Percentiles rank a stretch among this genome's conserved stretches.
phyloP scores from a whole-genome alignment of 2,888 invertebrate species.

The Drosophila mulleri region DNA sequence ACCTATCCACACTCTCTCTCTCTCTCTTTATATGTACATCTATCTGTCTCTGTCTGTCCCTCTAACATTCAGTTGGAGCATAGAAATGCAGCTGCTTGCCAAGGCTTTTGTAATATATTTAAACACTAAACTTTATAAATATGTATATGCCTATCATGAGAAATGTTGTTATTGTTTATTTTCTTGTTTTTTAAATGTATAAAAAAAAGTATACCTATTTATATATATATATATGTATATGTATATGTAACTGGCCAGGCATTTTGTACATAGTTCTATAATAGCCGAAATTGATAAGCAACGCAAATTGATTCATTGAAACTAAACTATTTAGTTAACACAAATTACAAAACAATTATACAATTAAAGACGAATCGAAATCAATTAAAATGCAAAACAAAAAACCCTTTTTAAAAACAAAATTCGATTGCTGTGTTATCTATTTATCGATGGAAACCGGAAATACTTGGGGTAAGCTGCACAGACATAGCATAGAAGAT shows the following conservation, averaged over 20 bases:
- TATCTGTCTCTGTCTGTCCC: constrained; percentile 20
- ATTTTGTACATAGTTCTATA: constrained; percentile 71
- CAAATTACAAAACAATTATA: constrained; percentile 76
- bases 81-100: constrained; percentile 65
- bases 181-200: constrained; percentile 79
- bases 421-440: constrained; percentile 40
- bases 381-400: constrained; percentile 72
- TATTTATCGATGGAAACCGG: constrained; percentile 5
- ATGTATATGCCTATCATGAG: constrained; percentile 45
- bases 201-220: constrained; percentile 53
- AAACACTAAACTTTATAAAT: constrained; percentile 13
- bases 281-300: constrained; percentile 69
- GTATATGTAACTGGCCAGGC: constrained; percentile 65
- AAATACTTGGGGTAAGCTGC: too few species aligned
- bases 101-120: constrained; percentile 77
- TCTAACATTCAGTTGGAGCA: constrained; percentile 37
- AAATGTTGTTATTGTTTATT: constrained; percentile 77
- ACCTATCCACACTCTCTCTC: background rate
- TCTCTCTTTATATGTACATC: background rate
- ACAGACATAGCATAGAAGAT: background rate
- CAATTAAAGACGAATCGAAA: constrained; percentile 78
- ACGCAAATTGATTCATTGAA: constrained; percentile 49
- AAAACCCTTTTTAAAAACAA: constrained; percentile 66
- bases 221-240: constrained; percentile 26
- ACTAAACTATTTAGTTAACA: constrained; percentile 77